phyloP scores from a whole-genome alignment of 2,113 vertebrate genomes.

The Equus przewalskii region DNA sequence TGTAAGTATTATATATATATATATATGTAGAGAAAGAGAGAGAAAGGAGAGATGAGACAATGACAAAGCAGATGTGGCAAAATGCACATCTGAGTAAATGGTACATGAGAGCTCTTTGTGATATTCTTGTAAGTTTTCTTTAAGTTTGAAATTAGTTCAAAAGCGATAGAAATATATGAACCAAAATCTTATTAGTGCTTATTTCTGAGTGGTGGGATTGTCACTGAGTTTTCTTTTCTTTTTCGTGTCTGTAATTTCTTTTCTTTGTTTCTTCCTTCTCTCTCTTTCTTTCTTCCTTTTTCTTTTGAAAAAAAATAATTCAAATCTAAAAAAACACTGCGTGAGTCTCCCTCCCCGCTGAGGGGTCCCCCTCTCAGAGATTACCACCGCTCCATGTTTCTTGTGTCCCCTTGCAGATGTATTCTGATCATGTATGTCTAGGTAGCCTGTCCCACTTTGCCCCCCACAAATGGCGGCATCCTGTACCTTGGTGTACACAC shows the following conservation, averaged over 20 bases:
- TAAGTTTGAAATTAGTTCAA: constrained; percentile 1
- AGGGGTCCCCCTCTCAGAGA: neutral
- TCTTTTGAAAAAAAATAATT: constrained; percentile 17
- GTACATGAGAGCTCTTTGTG: neutral
- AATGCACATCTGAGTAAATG: neutral
- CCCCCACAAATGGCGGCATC: neutral
- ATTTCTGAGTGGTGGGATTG: neutral
- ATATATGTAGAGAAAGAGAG: neutral
- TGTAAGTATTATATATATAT: neutral
- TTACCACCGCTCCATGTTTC: neutral
- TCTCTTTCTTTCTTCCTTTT: neutral
- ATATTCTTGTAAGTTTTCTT: neutral
- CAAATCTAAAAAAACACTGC: neutral
- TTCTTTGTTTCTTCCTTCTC: neutral
- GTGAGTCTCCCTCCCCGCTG: neutral
- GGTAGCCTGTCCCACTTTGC: neutral
- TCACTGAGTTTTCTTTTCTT: neutral
- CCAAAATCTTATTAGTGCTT: neutral
- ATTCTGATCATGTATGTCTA: neutral
- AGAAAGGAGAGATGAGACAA: neutral
- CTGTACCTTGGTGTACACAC: neutral
- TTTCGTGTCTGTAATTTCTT: neutral
- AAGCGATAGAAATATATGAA: neutral
- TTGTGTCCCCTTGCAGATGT: neutral
- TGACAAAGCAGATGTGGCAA: neutral